Percentiles rank a stretch among this genome's conserved stretches.
Conservation (phyloP, 2,113 vertebrate genomes). For the Heliornis fulica region DNA sequence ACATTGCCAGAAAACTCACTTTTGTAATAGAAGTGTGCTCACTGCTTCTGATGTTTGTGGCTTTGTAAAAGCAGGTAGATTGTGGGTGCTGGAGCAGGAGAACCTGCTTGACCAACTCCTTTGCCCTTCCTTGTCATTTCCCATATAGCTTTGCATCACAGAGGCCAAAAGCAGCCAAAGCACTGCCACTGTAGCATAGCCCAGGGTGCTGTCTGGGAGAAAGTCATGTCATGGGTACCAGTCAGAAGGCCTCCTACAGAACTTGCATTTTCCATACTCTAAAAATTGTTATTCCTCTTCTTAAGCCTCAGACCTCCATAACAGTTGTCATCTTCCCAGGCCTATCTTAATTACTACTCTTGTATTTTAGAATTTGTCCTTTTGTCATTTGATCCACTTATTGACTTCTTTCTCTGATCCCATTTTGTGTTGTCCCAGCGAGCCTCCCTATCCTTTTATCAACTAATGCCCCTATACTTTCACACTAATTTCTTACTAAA, state of each 20-base stretch:
- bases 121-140: neutral
- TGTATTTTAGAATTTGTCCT: conserved; percentile 17
- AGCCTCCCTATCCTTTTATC: conserved; percentile 71
- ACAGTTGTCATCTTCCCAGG: neutral
- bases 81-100: neutral
- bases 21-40: neutral
- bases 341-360: conserved; percentile 5
- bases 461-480: conserved; percentile 60
- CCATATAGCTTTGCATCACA: neutral
- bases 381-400: conserved; percentile 50
- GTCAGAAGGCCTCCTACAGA: neutral
- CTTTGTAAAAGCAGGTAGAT: neutral
- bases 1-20: neutral
- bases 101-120: neutral
- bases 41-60: neutral
- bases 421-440: neutral
- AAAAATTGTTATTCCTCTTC: neutral
- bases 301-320: neutral
- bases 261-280: neutral
- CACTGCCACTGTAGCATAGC: neutral
- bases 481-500: conserved; percentile 69
- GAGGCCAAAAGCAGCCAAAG: neutral
- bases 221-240: neutral
- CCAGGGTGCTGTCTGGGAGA: neutral
- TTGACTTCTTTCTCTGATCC: conserved; percentile 47